Evolutionary conservation across 2,797 vertebrate species (phyloP), one percentile per base, ranked within the genome.

Genomic region (Acanthornis magna): DNA sequence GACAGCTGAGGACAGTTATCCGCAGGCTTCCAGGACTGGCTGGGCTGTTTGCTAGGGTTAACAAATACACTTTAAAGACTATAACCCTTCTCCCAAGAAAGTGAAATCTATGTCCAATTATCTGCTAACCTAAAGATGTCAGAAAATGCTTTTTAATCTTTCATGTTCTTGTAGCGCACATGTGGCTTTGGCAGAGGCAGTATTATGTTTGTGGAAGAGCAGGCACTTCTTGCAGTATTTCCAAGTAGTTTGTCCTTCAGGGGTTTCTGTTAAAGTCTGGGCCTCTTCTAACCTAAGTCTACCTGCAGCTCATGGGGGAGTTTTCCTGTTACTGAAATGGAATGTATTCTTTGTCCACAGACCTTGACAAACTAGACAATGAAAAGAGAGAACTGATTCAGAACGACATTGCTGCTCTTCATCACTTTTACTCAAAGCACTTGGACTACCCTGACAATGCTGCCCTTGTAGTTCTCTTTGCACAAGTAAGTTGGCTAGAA

Each of bases 361-460:
- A 99, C 93, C 94, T 98, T 95, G 98, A 99, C 90, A 98, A 99
- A 83, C 92, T 99, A 55, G 99, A 99, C 96, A 99, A 98, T 76
- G 98, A 99, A 97, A 99, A 98, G 97, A 98, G 97, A 94, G 98
- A 99, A 76, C 96, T 98, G 96, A 98, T 96, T 54, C 98, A 99
- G 97, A 98, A 96, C 38, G 98, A 99, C 88, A 98, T 99, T 32
- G 98, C 98, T 10, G 98, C 98, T 58, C 98, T 99, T 62, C 98
- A 98, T 97, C 99, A 98, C 50, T 99, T 99, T 97, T 99, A 98
- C 97, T 99, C 99, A 96, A 99, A 99, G 98, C 98, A 99, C 97
- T 95, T 99, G 85, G 98, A 99, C 21, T 97, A 98, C 89, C 99
- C 98, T 0, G 98, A 98, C 89, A 98, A 98, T 42, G 97, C 97